phyloP scores from a whole-genome alignment of 1,140 invertebrate species.

The Caenorhabditis latens region DNA sequence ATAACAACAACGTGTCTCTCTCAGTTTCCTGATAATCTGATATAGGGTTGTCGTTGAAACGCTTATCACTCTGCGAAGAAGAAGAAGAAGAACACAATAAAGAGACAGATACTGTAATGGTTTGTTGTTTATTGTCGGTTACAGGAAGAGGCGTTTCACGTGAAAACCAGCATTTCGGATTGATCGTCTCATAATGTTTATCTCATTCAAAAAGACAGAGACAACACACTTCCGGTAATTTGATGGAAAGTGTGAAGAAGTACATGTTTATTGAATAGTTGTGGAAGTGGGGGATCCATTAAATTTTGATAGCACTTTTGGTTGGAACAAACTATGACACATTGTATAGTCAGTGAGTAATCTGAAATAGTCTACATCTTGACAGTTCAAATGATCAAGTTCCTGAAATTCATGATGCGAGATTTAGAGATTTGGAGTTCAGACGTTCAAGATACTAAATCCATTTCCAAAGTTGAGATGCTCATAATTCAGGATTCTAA shows the following conservation, averaged over 20 bases:
- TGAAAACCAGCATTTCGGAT: slow-evolving; percentile 10
- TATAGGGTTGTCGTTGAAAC: slow-evolving; percentile 35
- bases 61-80: slow-evolving; percentile 8
- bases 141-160: slow-evolving; percentile 16
- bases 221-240: slow-evolving; percentile 3
- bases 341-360: too few relatives aligned
- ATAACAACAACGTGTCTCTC: slow-evolving; percentile 22
- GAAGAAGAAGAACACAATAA: background rate
- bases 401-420: too few relatives aligned
- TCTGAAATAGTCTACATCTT: too few relatives aligned
- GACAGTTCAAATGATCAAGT: too few relatives aligned
- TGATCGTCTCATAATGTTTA: slow-evolving; percentile 9
- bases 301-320: too few relatives aligned
- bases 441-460: too few relatives aligned
- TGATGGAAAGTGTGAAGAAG: background rate
- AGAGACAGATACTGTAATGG: background rate
- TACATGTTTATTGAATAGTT: background rate
- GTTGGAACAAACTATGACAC: too few relatives aligned
- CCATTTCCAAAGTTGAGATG: too few relatives aligned
- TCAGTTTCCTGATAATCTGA: slow-evolving; percentile 9
- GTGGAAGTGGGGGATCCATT: background rate
- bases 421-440: too few relatives aligned
- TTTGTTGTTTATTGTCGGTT: background rate
- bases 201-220: background rate
- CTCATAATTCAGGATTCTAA: too few relatives aligned